These are phyloP conservation scores for Eleutherodactylus coqui DNA, from an alignment of 2,797 vertebrate species.

Conservation along the genomic window DNA sequence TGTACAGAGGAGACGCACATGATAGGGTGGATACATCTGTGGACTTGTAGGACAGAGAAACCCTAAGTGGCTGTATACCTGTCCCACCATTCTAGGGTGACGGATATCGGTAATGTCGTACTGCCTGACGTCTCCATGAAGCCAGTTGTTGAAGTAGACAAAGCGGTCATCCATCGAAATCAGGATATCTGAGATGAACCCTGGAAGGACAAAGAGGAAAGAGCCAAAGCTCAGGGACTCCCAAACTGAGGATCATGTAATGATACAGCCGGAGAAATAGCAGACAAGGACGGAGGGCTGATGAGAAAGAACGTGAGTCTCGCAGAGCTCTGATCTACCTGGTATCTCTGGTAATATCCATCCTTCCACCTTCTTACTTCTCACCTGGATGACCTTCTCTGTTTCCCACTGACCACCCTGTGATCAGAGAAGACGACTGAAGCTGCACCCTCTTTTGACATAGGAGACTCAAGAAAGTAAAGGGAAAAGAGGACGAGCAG, in stretches of 20 bases:
- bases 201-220: slow-evolving; percentile 67
- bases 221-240: not conserved
- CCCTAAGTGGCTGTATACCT: slow-evolving; percentile 75
- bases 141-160: slow-evolving; percentile 93
- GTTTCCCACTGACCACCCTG: slow-evolving; percentile 86
- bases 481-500: no score
- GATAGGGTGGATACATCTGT: not conserved
- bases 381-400: slow-evolving; percentile 88
- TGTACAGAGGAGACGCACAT: slow-evolving; percentile 66
- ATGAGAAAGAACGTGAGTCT: not conserved
- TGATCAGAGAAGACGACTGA: not conserved
- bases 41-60: not conserved
- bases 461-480: no score
- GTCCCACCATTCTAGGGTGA: slow-evolving; percentile 82
- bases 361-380: slow-evolving; percentile 88
- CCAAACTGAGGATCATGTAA: not conserved
- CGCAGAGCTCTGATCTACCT: slow-evolving; percentile 73
- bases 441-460: no score
- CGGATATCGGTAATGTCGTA: slow-evolving; percentile 86
- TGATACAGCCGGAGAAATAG: not conserved
- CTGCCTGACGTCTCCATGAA: slow-evolving; percentile 92
- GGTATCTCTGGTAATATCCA: slow-evolving; percentile 91
- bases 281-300: no score
- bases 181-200: slow-evolving; percentile 91
- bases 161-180: slow-evolving; percentile 91